Evolutionary conservation across 2,113 vertebrate species (phyloP).

Genomic region (Cyprinodon variegatus): DNA sequence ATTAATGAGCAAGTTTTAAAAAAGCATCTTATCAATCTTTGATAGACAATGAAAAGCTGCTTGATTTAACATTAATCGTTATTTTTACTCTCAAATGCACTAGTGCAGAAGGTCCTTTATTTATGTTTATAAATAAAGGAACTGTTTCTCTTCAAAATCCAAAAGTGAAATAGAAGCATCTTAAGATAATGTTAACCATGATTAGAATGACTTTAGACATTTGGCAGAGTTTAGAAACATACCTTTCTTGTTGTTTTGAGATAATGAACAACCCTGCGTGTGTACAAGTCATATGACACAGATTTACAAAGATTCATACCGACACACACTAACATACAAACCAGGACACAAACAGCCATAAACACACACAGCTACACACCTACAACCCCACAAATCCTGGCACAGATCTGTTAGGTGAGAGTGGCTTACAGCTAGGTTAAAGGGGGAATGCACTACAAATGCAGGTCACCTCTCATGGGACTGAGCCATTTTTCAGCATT

Average conservation of each 20-base stretch:
- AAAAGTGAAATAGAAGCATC: conserved; percentile 10
- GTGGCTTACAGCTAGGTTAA: conserved; percentile 69
- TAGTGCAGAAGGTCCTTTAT: neutral
- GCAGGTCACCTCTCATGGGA: conserved; percentile 73
- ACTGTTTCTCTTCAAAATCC: neutral
- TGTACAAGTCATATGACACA: conserved; percentile 4
- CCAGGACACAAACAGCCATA: conserved; percentile 1
- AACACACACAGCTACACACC: neutral
- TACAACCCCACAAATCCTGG: conserved; percentile 22
- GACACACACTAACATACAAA: neutral
- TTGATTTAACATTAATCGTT: neutral
- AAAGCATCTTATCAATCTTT: conserved; percentile 3
- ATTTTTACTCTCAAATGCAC: conserved; percentile 11
- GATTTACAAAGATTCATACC: neutral
- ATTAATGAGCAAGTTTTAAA: neutral
- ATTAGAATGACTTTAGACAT: conserved; percentile 54
- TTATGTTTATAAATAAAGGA: conserved; percentile 10
- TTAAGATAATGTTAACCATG: conserved; percentile 26
- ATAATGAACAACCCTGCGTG: conserved; percentile 5
- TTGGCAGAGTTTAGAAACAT: conserved; percentile 37
- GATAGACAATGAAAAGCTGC: neutral
- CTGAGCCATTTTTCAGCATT: conserved; percentile 37
- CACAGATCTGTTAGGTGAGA: conserved; percentile 73
- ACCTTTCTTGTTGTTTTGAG: conserved; percentile 18
- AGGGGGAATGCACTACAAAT: conserved; percentile 68